Evolutionary conservation across 1,140 invertebrate species (phyloP), one percentile per base, ranked within the genome.

Genomic region (Drosophila ananassae): DNA sequence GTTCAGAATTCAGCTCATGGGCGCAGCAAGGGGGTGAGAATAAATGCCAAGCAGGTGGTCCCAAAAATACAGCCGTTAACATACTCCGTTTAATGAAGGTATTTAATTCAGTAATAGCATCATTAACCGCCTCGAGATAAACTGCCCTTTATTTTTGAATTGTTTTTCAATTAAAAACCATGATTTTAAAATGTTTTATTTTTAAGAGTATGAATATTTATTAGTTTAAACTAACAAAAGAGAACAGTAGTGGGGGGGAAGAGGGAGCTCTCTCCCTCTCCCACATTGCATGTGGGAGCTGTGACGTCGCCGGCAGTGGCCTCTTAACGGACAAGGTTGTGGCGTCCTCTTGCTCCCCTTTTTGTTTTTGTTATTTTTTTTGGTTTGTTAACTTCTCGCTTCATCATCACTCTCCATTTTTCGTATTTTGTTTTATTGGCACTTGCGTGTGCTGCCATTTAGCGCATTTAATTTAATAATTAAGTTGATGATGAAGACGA

Each of bases 391-490:
- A 13, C 39, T 41, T n/a, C 1, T 24, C 12, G 7, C 21, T 0
- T 17, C 9, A 9, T 21, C 62, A 9, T 63, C 74, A 63, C 62
- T 73, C 68, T 76, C 60, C 53, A 30, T 59, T 87, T 71, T 68
- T 85, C 62, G 59, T 61, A 56, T 58, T 72, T 77, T 68, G 75
- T 79, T 87, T 87, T 89, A 89, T 89, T 87, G 79, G 79, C 76
- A 79, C 72, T 87, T 89, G 83, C 83, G 83, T 87, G 83, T 83
- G 82, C 75, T 87, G 79, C 79, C 79, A 89, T 89, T 87, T 89
- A 87, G 84, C 83, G 82, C 83, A 79, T 89, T 87, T 87, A 87
- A 87, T 87, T 87, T 87, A 89, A 87, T 87, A 87, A 87, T 87
- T 87, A 89, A 87, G 83, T 79, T 73, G 83, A 77, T 77, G 80